These are phyloP conservation scores for Apeira syringaria DNA, from an alignment of 2,888 invertebrate species.

Conservation along the genomic window DNA sequence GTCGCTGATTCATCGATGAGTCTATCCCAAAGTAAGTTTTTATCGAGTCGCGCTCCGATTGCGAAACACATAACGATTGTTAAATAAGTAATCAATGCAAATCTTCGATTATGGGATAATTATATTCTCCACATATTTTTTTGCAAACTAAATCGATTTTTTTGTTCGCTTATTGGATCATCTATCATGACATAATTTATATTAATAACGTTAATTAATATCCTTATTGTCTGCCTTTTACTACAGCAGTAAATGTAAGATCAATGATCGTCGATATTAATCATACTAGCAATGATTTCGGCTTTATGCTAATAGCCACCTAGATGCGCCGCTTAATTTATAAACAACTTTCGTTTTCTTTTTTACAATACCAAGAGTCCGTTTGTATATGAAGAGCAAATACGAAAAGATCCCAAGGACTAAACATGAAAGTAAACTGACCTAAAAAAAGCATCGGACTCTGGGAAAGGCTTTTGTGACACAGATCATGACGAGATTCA, in stretches of 20 bases:
- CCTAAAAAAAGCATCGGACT: conserved; percentile 47
- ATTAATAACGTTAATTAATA: conserved; percentile 21
- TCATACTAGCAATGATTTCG: conserved; percentile 17
- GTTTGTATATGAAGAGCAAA: conserved; percentile 43
- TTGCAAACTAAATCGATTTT: conserved; percentile 11
- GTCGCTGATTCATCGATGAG: conserved; percentile 80
- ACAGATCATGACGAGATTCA: conserved; percentile 54
- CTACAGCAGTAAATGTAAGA: conserved; percentile 18
- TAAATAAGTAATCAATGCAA: conserved; percentile 32
- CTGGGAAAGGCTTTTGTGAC: conserved; percentile 58
- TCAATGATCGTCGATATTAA: conserved; percentile 22
- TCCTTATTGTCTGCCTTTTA: conserved; percentile 19
- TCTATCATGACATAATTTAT: conserved; percentile 31
- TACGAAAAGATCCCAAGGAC: conserved; percentile 58
- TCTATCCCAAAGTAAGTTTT: conserved; percentile 76
- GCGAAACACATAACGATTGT: conserved; percentile 44
- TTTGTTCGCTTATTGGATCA: conserved; percentile 22
- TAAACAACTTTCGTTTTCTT: conserved; percentile 69
- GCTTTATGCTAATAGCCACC: conserved; percentile 43
- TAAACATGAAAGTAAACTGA: conserved; percentile 60
- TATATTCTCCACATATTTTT: conserved; percentile 11
- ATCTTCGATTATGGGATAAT: conserved; percentile 15
- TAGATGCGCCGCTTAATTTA: conserved; percentile 48
- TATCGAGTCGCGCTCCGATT: conserved; percentile 59
- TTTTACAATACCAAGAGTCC: conserved; percentile 36